phyloP scores from a whole-genome alignment of 64 coral and sea anemone species.

The Exaiptasia diaphana region DNA sequence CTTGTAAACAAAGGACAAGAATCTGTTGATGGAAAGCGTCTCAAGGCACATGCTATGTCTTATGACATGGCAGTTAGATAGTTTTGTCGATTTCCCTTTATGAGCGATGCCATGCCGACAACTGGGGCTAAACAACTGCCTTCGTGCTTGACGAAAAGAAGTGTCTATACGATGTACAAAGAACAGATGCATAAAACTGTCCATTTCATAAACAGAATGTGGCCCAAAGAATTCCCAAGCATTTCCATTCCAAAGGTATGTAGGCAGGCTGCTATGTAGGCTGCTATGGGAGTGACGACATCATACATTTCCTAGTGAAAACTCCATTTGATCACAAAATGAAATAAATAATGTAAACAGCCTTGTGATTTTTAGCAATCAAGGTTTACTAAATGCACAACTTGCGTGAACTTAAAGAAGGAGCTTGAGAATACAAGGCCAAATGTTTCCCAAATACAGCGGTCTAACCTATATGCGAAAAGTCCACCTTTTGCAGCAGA shows the following conservation, averaged over 20 bases:
- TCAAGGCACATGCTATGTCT: background rate
- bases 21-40: background rate
- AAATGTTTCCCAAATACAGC: background rate
- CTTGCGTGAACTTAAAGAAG: background rate
- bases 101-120: background rate
- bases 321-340: too few species aligned
- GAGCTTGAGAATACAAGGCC: background rate
- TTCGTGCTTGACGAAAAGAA: background rate
- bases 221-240: background rate
- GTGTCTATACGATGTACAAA: background rate
- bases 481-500: background rate
- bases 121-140: too few species aligned
- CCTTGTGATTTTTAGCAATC: too few species aligned
- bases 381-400: too few species aligned
- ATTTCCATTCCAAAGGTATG: background rate
- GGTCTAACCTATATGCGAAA: background rate
- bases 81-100: background rate
- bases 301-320: too few species aligned
- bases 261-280: too few species aligned
- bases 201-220: background rate
- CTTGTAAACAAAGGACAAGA: background rate
- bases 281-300: too few species aligned
- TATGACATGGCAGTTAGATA: background rate
- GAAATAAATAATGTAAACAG: too few species aligned
- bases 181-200: background rate